phyloP scores from a whole-genome alignment of 2,888 invertebrate species.

The Pachydiplax longipennis region DNA sequence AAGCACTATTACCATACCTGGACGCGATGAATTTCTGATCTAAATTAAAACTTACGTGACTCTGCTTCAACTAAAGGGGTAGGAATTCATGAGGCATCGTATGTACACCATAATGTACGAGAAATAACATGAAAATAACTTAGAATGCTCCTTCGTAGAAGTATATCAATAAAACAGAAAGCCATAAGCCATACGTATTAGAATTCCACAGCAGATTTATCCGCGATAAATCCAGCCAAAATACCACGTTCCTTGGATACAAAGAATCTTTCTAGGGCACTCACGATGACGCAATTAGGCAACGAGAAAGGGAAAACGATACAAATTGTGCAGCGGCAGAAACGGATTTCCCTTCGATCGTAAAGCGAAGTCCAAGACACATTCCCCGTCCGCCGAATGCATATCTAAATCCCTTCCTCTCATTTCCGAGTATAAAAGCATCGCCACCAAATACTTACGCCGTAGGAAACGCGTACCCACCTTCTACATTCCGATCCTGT shows the following conservation, averaged over 20 bases:
- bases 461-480: not conserved
- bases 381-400: not conserved
- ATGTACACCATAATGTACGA: too few relatives aligned
- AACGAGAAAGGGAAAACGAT: not conserved
- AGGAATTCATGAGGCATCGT: too few relatives aligned
- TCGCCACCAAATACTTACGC: slow-evolving; percentile 23
- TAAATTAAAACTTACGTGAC: too few relatives aligned
- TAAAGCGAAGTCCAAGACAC: not conserved
- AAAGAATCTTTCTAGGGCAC: not conserved
- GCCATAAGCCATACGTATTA: not conserved
- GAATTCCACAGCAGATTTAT: not conserved
- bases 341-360: not conserved
- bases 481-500: not conserved
- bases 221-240: not conserved
- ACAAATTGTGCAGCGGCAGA: not conserved
- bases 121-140: too few relatives aligned
- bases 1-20: too few relatives aligned
- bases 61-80: too few relatives aligned
- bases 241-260: not conserved
- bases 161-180: not conserved
- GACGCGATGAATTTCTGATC: too few relatives aligned
- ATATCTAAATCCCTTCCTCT: not conserved
- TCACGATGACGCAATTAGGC: not conserved
- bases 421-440: not conserved
- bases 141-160: too few relatives aligned